Conservation (phyloP, 1,140 invertebrate species). For the Zaprionus nigranus region DNA sequence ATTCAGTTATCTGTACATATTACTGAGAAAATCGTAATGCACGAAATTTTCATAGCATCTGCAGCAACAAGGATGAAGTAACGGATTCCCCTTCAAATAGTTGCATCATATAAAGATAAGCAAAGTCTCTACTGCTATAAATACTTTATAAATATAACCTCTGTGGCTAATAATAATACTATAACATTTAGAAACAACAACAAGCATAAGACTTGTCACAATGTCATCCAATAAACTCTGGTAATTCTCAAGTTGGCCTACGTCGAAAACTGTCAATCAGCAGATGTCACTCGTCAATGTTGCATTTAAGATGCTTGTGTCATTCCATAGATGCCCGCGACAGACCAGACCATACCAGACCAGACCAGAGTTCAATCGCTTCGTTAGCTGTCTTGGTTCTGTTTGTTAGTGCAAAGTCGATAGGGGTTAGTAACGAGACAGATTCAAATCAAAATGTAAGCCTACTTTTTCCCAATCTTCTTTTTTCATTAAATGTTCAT, state of each 20-base stretch:
- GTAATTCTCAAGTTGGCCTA: slow-evolving; percentile 27
- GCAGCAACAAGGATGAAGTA: background rate
- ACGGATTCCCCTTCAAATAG: background rate
- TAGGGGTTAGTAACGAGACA: slow-evolving; percentile 24
- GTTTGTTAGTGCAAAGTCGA: slow-evolving; percentile 15
- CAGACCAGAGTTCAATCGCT: slow-evolving; percentile 37
- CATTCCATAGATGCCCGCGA: slow-evolving; percentile 45
- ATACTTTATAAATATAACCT: background rate
- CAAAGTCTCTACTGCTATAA: slow-evolving; percentile 30
- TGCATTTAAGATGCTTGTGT: slow-evolving; percentile 58
- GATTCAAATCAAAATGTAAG: slow-evolving; percentile 40
- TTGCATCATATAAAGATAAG: background rate
- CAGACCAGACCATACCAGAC: slow-evolving; percentile 10
- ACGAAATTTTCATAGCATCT: background rate
- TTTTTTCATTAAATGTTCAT: slow-evolving; percentile 7
- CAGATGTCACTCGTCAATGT: slow-evolving; percentile 58
- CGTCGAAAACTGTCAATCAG: slow-evolving; percentile 60
- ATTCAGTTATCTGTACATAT: slow-evolving; percentile 11
- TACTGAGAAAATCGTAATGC: background rate
- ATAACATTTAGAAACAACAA: slow-evolving; percentile 21
- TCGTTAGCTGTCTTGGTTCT: slow-evolving; percentile 35
- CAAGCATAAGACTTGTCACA: slow-evolving; percentile 14
- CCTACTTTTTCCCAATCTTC: slow-evolving; percentile 8
- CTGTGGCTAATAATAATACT: slow-evolving; percentile 5
- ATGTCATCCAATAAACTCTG: slow-evolving; percentile 24